Evolutionary conservation across 2,113 vertebrate species (phyloP), one percentile per base, ranked within the genome.

Genomic region (Calyptomena viridis): DNA sequence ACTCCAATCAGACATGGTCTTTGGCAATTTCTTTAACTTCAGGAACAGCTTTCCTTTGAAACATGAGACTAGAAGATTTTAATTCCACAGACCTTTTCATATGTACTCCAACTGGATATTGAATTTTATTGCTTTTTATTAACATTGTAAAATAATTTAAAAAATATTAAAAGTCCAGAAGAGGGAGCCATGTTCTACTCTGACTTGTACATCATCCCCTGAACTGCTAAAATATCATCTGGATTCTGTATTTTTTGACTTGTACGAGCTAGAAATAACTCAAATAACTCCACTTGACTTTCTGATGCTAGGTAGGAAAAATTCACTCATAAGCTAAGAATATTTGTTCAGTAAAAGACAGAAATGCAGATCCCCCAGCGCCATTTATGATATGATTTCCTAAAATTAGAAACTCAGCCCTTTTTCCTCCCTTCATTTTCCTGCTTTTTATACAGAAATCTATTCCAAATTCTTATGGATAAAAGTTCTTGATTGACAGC

Each of bases 101-200:
- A 23, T 13, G 8, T 58, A 49, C 56, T 79, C 27, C 31, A 73
- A 22, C 10, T 39, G 83, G 13, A 27, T 62, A 82, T 71, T 27
- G 82, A 21, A 62, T 67, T 66, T 49, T 52, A 58, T 33, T 55
- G 3, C 18, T 63, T 92, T 86, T 89, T 81, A 1, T 53, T 87
- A 84, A 71, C n/a, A 17, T 3, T 33, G 25, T 19, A 91, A 37
- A 89, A 87, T n/a, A 60, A 40, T 5, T 6, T 39, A 49, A 39
- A 35, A 77, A 24, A 62, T 71, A n/a, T 17, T 39, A 13, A 37
- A 78, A 83, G 24, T 71, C 64, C 89, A 88, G 89, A 87, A 85
- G 81, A 82, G 63, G 87, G 78, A 95, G 84, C 39, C 59, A 31
- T 42, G 67, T 93, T 95, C 78, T 95, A 50, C 40, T 66, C n/a